Conservation (phyloP, 2,797 vertebrate genomes). For the Uromys caudimaculatus region DNA sequence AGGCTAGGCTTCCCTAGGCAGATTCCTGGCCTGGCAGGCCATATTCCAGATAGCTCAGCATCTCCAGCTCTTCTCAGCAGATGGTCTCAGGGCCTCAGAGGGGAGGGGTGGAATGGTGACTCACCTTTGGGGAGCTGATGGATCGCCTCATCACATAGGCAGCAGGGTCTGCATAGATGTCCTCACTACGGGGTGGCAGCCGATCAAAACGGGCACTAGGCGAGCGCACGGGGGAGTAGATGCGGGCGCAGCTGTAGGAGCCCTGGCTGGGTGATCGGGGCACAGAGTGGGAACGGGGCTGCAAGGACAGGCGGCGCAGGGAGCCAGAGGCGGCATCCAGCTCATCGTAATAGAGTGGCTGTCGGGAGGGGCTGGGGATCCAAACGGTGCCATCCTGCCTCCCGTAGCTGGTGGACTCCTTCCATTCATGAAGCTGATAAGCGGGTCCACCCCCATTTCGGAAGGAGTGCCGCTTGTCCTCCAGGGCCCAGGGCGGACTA, state of each 20-base stretch:
- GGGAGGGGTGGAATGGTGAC: rapidly evolving
- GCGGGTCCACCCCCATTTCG: conserved; percentile 88
- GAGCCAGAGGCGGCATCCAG: conserved; percentile 90
- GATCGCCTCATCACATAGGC: conserved; percentile 93
- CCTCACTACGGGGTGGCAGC: conserved; percentile 89
- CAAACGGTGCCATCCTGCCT: conserved; percentile 86
- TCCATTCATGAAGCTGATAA: conserved; percentile 88
- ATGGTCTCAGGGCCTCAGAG: not conserved
- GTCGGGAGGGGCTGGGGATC: conserved; percentile 84
- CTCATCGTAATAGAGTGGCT: conserved; percentile 87
- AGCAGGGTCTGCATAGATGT: conserved; percentile 92
- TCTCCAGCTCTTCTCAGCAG: not conserved
- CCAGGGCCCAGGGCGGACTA: conserved; percentile 90
- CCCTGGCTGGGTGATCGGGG: conserved; percentile 95
- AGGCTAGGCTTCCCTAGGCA: not conserved
- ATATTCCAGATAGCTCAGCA: not conserved
- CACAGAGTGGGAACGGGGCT: conserved; percentile 95
- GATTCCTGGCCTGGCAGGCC: rapidly evolving
- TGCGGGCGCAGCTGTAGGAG: conserved; percentile 89
- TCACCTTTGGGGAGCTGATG: conserved; percentile 96
- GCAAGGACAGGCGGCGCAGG: conserved; percentile 93
- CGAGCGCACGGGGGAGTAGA: conserved; percentile 93
- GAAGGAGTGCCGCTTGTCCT: conserved; percentile 92
- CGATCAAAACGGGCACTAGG: conserved; percentile 92
- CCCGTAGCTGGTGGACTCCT: conserved; percentile 81